These are phyloP conservation scores for Phenacoccus solenopsis DNA, from an alignment of 1,140 invertebrate genomes.

Conservation along the genomic window DNA sequence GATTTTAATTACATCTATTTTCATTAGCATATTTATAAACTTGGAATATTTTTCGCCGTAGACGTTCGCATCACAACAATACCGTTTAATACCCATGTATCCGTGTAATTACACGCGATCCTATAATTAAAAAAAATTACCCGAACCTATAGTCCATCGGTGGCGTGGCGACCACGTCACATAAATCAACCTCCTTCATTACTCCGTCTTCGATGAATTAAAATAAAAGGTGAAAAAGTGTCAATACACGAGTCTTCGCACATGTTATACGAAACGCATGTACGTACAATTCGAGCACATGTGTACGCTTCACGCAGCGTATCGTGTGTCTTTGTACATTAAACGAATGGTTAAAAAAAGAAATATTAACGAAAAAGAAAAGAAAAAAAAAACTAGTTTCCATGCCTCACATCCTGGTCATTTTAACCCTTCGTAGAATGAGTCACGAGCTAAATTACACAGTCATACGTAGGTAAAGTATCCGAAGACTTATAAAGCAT, in stretches of 20 bases:
- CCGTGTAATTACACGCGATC: no score
- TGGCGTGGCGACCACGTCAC: no score
- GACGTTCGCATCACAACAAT: no score
- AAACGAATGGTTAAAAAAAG: no score
- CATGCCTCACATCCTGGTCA: not conserved
- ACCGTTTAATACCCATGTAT: no score
- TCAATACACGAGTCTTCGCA: not conserved
- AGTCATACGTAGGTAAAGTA: constrained; percentile 1
- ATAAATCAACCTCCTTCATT: not conserved
- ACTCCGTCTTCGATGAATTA: not conserved
- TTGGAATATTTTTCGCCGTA: no score
- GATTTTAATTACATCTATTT: no score
- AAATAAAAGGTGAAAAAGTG: not conserved
- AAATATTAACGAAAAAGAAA: not conserved
- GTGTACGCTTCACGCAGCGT: not conserved
- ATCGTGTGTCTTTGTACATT: not conserved
- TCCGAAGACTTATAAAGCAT: not conserved
- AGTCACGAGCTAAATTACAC: not conserved
- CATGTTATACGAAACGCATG: not conserved
- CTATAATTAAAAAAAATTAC: no score
- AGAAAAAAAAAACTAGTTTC: not conserved
- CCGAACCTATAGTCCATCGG: no score
- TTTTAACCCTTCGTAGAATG: not conserved
- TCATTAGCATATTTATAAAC: no score
- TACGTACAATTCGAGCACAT: not conserved